Conservation (phyloP, 2,797 vertebrate species). For the Sardinella longiceps region DNA sequence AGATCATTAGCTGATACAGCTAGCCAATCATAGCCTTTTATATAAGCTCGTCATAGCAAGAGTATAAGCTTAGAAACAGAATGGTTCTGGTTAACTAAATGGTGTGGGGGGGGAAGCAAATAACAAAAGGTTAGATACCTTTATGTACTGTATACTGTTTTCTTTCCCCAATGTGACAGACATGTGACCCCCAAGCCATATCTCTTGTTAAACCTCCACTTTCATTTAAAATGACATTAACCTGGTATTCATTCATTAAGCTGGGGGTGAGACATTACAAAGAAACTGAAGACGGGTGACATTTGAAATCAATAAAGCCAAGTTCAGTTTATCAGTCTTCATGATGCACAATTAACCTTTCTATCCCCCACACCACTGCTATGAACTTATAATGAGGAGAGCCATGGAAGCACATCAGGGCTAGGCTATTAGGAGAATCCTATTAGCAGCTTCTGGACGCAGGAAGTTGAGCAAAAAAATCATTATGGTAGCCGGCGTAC, state of each 20-base stretch:
- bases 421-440: conserved; percentile 69
- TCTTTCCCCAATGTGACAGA: conserved; percentile 1
- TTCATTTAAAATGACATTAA: neutral
- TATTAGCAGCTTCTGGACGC: conserved; percentile 54
- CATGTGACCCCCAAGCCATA: neutral
- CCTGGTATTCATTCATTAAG: neutral
- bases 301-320: conserved; percentile 61
- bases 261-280: neutral
- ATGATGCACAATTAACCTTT: conserved; percentile 64
- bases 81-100: neutral
- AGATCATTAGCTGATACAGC: neutral
- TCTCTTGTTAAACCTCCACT: neutral
- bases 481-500: neutral
- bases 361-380: conserved; percentile 35
- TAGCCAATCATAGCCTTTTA: neutral
- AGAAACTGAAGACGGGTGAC: conserved; percentile 20
- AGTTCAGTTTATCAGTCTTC: conserved; percentile 62
- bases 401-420: conserved; percentile 52
- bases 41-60: neutral
- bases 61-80: neutral
- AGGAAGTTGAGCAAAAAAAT: neutral
- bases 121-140: too few species aligned
- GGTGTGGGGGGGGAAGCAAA: neutral
- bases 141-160: too few species aligned
- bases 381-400: conserved; percentile 55